phyloP scores from a whole-genome alignment of 1,140 invertebrate genomes.

The Neodiprion pinetum region DNA sequence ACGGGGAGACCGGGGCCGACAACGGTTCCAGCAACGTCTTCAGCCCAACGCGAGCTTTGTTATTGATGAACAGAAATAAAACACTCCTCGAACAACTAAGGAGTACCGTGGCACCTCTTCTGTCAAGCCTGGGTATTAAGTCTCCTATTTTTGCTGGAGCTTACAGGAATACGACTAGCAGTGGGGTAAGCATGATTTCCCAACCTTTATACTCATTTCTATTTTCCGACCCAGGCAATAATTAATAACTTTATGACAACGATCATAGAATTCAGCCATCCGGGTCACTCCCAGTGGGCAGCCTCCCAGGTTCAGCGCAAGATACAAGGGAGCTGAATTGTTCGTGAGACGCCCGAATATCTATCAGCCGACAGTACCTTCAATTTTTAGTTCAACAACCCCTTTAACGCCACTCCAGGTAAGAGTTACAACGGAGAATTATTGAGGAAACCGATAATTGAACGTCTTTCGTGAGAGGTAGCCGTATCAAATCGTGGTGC shows the following conservation, averaged over 20 bases:
- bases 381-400: constrained; percentile 46
- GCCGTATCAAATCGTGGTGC: background rate
- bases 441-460: constrained; percentile 19
- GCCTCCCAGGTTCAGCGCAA: constrained; percentile 54
- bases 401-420: constrained; percentile 50
- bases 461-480: constrained; percentile 36
- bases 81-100: constrained; percentile 52
- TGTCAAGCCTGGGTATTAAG: constrained; percentile 49
- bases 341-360: constrained; percentile 49
- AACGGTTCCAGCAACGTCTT: constrained; percentile 50
- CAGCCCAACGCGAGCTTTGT: constrained; percentile 47
- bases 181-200: constrained; percentile 37
- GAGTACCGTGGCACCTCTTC: constrained; percentile 57
- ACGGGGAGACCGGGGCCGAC: constrained; percentile 36
- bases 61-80: constrained; percentile 44
- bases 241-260: constrained; percentile 15
- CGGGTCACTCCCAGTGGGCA: constrained; percentile 53
- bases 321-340: constrained; percentile 56
- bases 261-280: constrained; percentile 48
- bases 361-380: constrained; percentile 42
- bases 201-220: constrained; percentile 14
- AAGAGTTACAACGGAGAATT: constrained; percentile 29
- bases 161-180: constrained; percentile 48
- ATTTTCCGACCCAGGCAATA: constrained; percentile 11
- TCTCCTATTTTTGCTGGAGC: constrained; percentile 48